A percentile compares a stretch with the other conserved stretches of the same genome.
Conservation (phyloP, 2,888 invertebrate species). For the Halocaridina rubra region DNA sequence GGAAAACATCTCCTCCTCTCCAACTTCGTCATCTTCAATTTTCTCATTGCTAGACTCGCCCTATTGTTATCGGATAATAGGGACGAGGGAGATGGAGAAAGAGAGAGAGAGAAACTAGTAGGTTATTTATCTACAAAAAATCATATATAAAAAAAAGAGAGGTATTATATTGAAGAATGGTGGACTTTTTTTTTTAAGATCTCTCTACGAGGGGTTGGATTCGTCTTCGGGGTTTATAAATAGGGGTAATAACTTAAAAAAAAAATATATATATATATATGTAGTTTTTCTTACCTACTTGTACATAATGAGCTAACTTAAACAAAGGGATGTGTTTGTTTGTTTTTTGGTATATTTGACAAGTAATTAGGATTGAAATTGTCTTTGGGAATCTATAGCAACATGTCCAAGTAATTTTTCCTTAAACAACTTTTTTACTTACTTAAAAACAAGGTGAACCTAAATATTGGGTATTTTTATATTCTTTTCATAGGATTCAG, state of each 20-base stretch:
- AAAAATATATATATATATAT: neutral
- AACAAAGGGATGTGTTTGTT: too few relatives aligned
- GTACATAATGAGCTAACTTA: neutral
- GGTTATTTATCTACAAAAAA: neutral
- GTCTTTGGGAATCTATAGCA: neutral
- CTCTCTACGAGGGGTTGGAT: too few relatives aligned
- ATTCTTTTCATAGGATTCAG: too few relatives aligned
- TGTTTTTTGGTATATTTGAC: too few relatives aligned
- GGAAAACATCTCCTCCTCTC: neutral
- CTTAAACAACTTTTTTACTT: too few relatives aligned
- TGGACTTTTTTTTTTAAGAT: neutral
- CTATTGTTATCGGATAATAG: too few relatives aligned
- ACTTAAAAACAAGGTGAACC: too few relatives aligned
- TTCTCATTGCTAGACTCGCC: neutral
- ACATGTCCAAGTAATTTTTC: neutral
- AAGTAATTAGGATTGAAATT: too few relatives aligned
- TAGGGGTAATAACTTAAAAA: neutral
- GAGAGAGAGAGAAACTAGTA: neutral
- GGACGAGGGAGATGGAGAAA: neutral
- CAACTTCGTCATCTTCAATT: neutral
- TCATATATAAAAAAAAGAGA: neutral
- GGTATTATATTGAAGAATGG: too few relatives aligned
- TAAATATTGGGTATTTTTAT: too few relatives aligned
- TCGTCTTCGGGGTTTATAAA: too few relatives aligned
- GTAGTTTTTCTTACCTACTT: neutral